A percentile compares a stretch with the other conserved stretches of the same genome.
Evolutionary conservation across 2,888 invertebrate genomes (phyloP).

Genomic region (Drosophila lacicola): DNA sequence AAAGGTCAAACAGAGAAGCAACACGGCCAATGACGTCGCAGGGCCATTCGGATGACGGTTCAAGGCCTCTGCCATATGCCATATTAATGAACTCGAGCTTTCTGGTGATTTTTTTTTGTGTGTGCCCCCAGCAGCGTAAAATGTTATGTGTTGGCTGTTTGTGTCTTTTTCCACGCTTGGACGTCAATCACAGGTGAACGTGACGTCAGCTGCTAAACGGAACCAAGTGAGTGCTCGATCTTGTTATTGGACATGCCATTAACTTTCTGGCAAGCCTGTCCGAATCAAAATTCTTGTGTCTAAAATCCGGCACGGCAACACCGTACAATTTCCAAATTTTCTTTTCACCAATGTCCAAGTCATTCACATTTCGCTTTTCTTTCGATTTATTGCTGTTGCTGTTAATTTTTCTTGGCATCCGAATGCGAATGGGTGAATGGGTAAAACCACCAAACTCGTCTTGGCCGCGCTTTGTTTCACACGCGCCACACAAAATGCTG

Average conservation of each 20-base stretch:
- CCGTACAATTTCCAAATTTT: conserved; percentile 22
- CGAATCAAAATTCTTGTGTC: conserved; percentile 15
- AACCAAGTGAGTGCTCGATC: conserved; percentile 30
- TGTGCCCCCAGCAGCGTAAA: conserved; percentile 28
- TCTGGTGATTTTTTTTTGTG: conserved; percentile 2
- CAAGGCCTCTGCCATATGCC: conserved; percentile 49
- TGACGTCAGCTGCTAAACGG: conserved; percentile 62
- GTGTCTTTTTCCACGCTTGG: conserved; percentile 10
- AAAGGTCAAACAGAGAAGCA: conserved; percentile 41
- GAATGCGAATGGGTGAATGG: conserved; percentile 15
- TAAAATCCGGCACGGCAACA: conserved; percentile 64
- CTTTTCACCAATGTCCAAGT: conserved; percentile 35
- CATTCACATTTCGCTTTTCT: conserved; percentile 52
- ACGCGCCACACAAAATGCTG: conserved; percentile 37
- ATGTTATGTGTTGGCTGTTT: conserved; percentile 12
- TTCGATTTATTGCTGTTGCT: conserved; percentile 5
- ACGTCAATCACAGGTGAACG: conserved; percentile 71
- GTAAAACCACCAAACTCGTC: conserved; percentile 52
- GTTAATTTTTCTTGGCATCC: conserved; percentile 47
- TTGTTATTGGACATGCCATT: conserved; percentile 15
- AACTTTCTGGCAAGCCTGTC: conserved; percentile 8
- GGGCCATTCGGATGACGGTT: conserved; percentile 44
- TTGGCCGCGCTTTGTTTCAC: conserved; percentile 18
- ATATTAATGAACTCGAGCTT: conserved; percentile 48
- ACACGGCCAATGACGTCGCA: conserved; percentile 48